Evolutionary conservation across 2,888 invertebrate genomes (phyloP), one percentile per base, ranked within the genome.

Genomic region (Lepidonotus clava): DNA sequence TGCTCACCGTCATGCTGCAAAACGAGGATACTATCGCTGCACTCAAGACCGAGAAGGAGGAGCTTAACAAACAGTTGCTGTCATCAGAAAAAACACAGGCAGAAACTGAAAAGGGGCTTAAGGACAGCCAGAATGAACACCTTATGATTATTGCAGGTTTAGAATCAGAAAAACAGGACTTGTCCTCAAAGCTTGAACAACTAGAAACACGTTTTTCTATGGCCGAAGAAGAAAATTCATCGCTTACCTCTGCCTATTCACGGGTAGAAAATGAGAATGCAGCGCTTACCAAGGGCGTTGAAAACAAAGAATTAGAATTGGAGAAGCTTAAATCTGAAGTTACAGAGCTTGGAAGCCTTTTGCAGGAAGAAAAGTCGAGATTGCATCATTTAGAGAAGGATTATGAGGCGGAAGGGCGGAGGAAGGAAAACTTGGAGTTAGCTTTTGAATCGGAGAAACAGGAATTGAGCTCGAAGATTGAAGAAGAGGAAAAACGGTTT

Each of bases 1-100:
- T 80, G 18, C 80, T 80, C 14, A 46, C 41, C 24, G 24, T 41
- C 24, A 41, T 80, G 28, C 80, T 80, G 51, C 41, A 80, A 21
- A 80, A 80, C 24, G 80, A 80, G 24, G 80, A 80, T 18, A 24
- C 6, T 6, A 41, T 80, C 41, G 5, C 80, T 28, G 80, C 8
- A 24, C 46, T 80, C 14, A 80, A 51, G 46, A 5, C 24, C 24
- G n/a, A 28, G 24, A 41, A 46, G 1, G 46, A 80, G 24, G 11
- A 41, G 21, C 80, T 80, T 8, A 5, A 24, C 6, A 4, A 80
- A 28, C 32, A 80, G 28, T 1, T 80, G 5, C 46, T 46, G 28
- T 11, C 11, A 8, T 21, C 51, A 1, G 32, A 80, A 46, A 24
- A 41, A 1, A 5, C 41, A 8, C 24, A 46, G 0, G 8, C 21